Evolutionary conservation across 2,888 invertebrate genomes (phyloP).

Genomic region (Spodoptera littoralis): DNA sequence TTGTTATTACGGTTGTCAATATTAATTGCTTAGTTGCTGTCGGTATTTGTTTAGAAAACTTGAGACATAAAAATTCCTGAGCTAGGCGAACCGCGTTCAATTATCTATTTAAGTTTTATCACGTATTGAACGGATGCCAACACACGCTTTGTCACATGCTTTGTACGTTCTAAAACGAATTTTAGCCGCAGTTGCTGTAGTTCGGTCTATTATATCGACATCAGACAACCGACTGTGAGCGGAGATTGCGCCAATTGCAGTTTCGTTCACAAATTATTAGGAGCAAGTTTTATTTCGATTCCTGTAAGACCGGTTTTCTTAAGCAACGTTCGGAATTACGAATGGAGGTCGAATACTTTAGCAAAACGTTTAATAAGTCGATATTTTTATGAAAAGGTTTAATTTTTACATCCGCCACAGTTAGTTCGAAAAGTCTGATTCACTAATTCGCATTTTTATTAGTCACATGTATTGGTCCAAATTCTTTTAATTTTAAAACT

Average conservation of each 20-base stretch:
- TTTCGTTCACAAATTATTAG: conserved; percentile 55
- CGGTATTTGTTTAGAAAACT: conserved; percentile 3
- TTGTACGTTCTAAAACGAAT: conserved; percentile 24
- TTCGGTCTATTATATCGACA: conserved; percentile 24
- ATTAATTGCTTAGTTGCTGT: conserved; percentile 2
- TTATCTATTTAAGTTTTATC: conserved; percentile 43
- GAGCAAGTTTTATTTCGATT: conserved; percentile 60
- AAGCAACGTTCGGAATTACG: conserved; percentile 69
- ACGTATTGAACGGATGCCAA: conserved; percentile 43
- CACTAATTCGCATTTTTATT: conserved; percentile 30
- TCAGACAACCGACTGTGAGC: conserved; percentile 9
- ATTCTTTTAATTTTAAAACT: conserved; percentile 20
- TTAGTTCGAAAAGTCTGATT: conserved; percentile 9
- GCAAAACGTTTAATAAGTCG: conserved; percentile 49
- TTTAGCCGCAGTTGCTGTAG: conserved; percentile 4
- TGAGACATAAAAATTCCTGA: conserved; percentile 4
- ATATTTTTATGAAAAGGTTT: conserved; percentile 27
- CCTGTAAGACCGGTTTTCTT: conserved; percentile 69
- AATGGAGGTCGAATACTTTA: conserved; percentile 66
- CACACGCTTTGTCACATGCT: conserved; percentile 26
- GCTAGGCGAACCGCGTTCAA: conserved; percentile 13
- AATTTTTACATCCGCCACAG: conserved; percentile 21
- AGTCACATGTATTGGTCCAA: conserved; percentile 7
- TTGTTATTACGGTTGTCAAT: conserved; percentile 10
- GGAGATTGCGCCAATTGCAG: conserved; percentile 43